Evolutionary conservation across 1,140 invertebrate genomes (phyloP).

Genomic region (Dryas iulia): DNA sequence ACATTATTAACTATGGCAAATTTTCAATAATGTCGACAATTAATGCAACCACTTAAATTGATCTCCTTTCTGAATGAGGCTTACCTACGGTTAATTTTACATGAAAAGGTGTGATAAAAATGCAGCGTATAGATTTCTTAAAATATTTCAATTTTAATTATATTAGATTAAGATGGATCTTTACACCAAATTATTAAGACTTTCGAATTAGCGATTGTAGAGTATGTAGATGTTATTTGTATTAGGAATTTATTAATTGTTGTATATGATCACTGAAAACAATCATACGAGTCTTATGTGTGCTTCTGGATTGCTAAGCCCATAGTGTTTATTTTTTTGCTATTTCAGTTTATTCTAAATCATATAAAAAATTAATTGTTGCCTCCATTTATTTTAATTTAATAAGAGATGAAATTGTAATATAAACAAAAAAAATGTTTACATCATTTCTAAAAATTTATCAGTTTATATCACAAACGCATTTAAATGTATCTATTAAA

Average conservation of each 20-base stretch:
- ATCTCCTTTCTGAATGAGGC: slow-evolving; percentile 24
- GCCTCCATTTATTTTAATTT: no score
- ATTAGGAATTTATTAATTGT: slow-evolving; percentile 58
- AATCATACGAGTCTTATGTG: slow-evolving; percentile 35
- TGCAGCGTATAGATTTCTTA: slow-evolving; percentile 20
- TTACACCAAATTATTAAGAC: slow-evolving; percentile 78
- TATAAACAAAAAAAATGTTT: neutral
- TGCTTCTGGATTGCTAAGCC: slow-evolving; percentile 39
- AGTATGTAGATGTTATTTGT: slow-evolving; percentile 70
- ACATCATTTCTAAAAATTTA: neutral
- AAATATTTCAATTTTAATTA: slow-evolving; percentile 34
- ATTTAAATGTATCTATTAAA: neutral
- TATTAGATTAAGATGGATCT: slow-evolving; percentile 71
- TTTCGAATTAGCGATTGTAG: slow-evolving; percentile 65
- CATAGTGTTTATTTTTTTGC: slow-evolving; percentile 16
- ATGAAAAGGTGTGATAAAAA: slow-evolving; percentile 34
- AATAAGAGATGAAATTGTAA: neutral
- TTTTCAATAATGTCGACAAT: slow-evolving; percentile 17
- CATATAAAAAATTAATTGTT: neutral
- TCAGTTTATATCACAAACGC: neutral
- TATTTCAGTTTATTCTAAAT: slow-evolving; percentile 1
- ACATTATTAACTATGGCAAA: slow-evolving; percentile 9
- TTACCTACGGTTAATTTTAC: slow-evolving; percentile 22
- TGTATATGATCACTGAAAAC: slow-evolving; percentile 42
- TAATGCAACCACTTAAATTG: slow-evolving; percentile 14